Evolutionary conservation across 2,797 vertebrate species (phyloP).

Genomic region (Peromyscus eremicus): DNA sequence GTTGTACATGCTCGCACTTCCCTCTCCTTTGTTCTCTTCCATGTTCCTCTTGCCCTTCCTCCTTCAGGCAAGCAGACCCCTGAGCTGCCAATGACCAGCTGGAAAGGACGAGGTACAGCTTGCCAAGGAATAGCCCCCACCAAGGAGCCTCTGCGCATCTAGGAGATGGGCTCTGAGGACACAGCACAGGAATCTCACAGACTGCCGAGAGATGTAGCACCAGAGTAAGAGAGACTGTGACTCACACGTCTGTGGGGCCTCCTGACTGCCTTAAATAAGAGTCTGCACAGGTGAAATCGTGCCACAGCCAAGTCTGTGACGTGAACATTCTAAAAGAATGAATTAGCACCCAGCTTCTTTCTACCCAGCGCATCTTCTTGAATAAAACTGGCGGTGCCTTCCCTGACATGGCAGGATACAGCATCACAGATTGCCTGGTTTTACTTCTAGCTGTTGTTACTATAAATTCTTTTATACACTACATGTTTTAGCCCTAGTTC

Average conservation of each 20-base stretch:
- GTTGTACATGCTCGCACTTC: rapidly evolving
- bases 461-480: constrained; percentile 6
- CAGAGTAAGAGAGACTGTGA: constrained; percentile 70
- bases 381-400: constrained; percentile 53
- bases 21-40: background rate
- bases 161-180: background rate
- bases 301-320: constrained; percentile 23
- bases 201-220: background rate
- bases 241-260: constrained; percentile 74
- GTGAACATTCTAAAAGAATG: constrained; percentile 41
- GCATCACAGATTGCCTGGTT: background rate
- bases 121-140: background rate
- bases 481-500: background rate
- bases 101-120: background rate
- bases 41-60: background rate
- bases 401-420: background rate
- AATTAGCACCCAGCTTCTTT: constrained; percentile 51
- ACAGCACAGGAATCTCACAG: background rate
- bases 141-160: background rate
- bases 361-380: background rate
- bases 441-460: background rate
- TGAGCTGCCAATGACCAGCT: background rate
- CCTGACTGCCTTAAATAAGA: background rate
- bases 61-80: background rate
- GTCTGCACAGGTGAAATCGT: constrained; percentile 50